Evolutionary conservation across 2,113 vertebrate species (phyloP).

Genomic region (Bos indicus): DNA sequence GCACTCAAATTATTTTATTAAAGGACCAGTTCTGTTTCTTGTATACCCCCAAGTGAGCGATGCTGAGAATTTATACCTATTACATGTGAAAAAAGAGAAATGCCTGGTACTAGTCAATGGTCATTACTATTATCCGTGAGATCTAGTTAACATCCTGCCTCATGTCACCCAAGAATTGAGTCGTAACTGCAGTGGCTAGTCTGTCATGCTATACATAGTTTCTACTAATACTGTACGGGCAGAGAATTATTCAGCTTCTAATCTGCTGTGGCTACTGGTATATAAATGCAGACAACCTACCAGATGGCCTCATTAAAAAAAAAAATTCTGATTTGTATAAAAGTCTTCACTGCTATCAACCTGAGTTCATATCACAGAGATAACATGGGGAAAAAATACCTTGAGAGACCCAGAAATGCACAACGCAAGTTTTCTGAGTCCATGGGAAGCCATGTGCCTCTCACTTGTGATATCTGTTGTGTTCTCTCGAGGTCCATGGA

Average conservation of each 20-base stretch:
- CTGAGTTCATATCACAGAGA: background rate
- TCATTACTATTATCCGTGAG: conserved; percentile 24
- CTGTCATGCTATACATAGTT: conserved; percentile 31
- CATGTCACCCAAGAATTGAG: conserved; percentile 46
- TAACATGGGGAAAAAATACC: background rate
- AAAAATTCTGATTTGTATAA: background rate
- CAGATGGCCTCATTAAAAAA: background rate
- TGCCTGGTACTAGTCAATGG: background rate
- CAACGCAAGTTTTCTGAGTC: background rate
- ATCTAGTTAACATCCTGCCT: conserved; percentile 50
- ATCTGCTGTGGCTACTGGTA: background rate
- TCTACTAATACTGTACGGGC: background rate
- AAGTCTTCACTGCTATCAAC: background rate
- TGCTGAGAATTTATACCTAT: background rate
- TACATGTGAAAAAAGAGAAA: background rate
- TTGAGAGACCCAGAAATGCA: background rate
- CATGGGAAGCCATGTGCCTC: background rate
- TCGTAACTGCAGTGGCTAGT: background rate
- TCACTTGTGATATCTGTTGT: conserved; percentile 60
- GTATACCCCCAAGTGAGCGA: background rate
- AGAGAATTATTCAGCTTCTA: conserved; percentile 9
- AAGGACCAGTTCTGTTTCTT: background rate
- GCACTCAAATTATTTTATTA: background rate
- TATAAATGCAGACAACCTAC: background rate
- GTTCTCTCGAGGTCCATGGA: conserved; percentile 74